Evolutionary conservation across 1,140 invertebrate species (phyloP).

Genomic region (Aricia agestis): DNA sequence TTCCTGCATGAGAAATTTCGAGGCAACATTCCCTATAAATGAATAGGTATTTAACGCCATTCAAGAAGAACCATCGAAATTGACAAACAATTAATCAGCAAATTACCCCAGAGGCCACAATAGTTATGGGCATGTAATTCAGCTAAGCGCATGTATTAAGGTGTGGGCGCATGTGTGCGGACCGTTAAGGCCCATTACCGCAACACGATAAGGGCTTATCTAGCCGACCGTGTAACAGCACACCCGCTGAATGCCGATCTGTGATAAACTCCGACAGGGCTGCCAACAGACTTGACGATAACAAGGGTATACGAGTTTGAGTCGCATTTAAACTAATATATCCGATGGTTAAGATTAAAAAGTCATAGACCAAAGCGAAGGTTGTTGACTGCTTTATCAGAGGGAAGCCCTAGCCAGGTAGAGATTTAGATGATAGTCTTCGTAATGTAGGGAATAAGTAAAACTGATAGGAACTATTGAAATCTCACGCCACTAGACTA

Average conservation of each 20-base stretch:
- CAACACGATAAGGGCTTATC: conserved; percentile 32
- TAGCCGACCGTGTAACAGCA: conserved; percentile 31
- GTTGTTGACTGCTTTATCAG: too few species aligned
- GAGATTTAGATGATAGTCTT: too few species aligned
- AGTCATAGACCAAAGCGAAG: too few species aligned
- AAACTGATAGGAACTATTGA: too few species aligned
- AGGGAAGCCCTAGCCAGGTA: too few species aligned
- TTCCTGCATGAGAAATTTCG: too few species aligned
- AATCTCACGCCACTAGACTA: too few species aligned
- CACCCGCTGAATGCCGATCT: conserved; percentile 43
- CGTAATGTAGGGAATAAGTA: too few species aligned
- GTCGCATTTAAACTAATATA: too few species aligned
- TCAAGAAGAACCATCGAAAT: background rate
- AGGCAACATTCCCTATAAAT: too few species aligned
- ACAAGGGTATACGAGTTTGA: background rate
- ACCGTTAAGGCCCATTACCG: conserved; percentile 27
- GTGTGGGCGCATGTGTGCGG: conserved; percentile 10
- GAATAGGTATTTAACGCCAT: background rate
- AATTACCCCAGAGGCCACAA: background rate
- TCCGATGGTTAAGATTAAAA: too few species aligned
- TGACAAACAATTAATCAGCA: background rate
- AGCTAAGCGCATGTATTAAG: background rate
- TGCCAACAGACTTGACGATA: background rate
- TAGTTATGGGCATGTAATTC: conserved; percentile 1
- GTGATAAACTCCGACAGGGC: conserved; percentile 34